These are phyloP conservation scores for Lepisosteus oculatus DNA, from an alignment of 2,113 vertebrate species.

Conservation along the genomic window DNA sequence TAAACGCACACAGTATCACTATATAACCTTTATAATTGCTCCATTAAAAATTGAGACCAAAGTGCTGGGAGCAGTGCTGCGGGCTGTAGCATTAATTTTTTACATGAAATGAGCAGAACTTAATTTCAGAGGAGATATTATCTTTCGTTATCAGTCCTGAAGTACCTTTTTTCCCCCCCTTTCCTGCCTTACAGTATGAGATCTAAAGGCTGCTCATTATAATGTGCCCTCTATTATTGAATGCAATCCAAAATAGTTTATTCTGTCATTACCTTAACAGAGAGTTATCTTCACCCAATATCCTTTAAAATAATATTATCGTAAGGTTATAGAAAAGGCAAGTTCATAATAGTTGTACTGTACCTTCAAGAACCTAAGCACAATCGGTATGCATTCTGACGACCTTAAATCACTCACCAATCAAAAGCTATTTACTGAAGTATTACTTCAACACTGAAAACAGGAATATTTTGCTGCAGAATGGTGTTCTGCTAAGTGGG, in stretches of 20 bases:
- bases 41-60: slow-evolving; percentile 29
- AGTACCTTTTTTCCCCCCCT: neutral
- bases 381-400: no score
- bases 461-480: no score
- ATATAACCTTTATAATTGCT: slow-evolving; percentile 34
- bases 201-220: slow-evolving; percentile 32
- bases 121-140: slow-evolving; percentile 19
- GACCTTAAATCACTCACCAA: no score
- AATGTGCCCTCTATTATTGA: slow-evolving; percentile 39
- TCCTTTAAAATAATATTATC: no score
- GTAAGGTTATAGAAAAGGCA: no score
- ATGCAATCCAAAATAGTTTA: neutral
- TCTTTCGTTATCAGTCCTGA: neutral
- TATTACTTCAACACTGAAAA: no score
- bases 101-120: slow-evolving; percentile 24
- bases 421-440: no score
- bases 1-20: slow-evolving; percentile 22
- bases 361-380: no score
- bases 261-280: neutral
- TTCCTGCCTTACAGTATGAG: neutral
- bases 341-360: no score
- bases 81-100: slow-evolving; percentile 36
- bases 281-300: no score
- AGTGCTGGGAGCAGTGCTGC: slow-evolving; percentile 11
- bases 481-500: no score